Percentiles rank a stretch among this genome's conserved stretches.
These are phyloP conservation scores for Pitta sordida DNA, from an alignment of 2,113 vertebrate genomes.

Conservation along the genomic window DNA sequence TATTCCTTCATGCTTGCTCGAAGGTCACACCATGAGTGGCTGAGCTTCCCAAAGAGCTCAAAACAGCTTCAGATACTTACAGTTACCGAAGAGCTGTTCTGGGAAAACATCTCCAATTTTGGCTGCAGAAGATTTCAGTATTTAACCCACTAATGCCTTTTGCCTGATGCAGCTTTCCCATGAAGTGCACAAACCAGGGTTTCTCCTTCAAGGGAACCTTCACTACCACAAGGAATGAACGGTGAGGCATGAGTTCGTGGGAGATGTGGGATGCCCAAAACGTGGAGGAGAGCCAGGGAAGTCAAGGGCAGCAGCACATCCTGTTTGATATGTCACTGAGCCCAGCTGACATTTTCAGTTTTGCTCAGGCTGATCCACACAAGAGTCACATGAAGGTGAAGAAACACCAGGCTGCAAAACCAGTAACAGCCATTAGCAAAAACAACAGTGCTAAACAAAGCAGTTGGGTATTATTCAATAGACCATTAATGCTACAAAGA, in stretches of 20 bases:
- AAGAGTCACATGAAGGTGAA: background rate
- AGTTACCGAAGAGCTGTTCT: background rate
- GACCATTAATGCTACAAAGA: background rate
- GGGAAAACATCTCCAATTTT: accelerated
- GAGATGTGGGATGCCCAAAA: accelerated
- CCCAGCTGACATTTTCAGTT: background rate
- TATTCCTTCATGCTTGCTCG: background rate
- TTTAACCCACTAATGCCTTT: background rate
- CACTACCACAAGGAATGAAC: accelerated
- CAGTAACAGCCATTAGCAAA: background rate
- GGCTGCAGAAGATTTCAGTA: background rate
- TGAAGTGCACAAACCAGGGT: accelerated
- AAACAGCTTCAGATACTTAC: background rate
- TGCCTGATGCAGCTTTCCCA: background rate
- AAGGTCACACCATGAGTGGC: accelerated
- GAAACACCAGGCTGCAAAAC: background rate
- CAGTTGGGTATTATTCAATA: background rate
- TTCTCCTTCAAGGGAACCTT: accelerated
- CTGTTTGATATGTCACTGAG: accelerated
- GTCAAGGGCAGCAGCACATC: background rate
- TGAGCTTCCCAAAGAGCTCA: background rate
- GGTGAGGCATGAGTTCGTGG: accelerated
- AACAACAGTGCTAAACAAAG: background rate
- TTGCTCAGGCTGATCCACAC: background rate
- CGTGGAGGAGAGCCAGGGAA: accelerated